Percentiles rank a stretch among this genome's conserved stretches.
Conservation (phyloP, 1,140 invertebrate species). For the Microplitis demolitor region DNA sequence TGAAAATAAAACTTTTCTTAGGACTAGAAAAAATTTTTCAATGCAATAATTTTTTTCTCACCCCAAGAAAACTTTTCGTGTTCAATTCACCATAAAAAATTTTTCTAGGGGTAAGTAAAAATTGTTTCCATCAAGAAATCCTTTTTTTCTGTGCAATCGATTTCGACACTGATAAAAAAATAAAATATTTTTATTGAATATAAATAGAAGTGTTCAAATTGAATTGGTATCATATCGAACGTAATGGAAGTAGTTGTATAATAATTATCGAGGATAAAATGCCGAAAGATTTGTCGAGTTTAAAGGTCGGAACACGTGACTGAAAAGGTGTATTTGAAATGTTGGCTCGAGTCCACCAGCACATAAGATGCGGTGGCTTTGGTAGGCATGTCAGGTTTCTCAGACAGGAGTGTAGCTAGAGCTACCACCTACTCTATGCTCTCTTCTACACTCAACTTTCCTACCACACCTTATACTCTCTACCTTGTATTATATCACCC, state of each 20-base stretch:
- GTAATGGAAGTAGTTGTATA: background rate
- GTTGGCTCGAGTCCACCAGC: constrained; percentile 13
- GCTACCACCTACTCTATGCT: background rate
- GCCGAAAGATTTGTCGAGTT: background rate
- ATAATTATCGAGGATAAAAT: background rate
- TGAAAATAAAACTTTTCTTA: too few relatives aligned
- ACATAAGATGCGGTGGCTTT: constrained; percentile 29
- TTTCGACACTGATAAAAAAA: too few relatives aligned
- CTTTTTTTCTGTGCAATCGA: too few relatives aligned
- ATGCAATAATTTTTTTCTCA: too few relatives aligned
- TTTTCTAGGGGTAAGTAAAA: too few relatives aligned
- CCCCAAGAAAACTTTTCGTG: too few relatives aligned
- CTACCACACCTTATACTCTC: too few relatives aligned
- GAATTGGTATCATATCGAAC: background rate
- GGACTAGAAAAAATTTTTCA: too few relatives aligned
- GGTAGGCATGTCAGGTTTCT: constrained; percentile 42
- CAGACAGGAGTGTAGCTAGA: constrained; percentile 4
- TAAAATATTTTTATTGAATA: too few relatives aligned
- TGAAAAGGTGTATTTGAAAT: background rate
- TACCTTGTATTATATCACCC: constrained; percentile 9
- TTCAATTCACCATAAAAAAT: too few relatives aligned
- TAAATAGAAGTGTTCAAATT: background rate
- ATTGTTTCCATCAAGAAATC: too few relatives aligned
- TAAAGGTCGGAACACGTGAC: background rate
- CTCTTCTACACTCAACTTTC: too few relatives aligned